Evolutionary conservation across 2,797 vertebrate species (phyloP), one percentile per base, ranked within the genome.

Genomic region (Pantherophis alleghaniensis): DNA sequence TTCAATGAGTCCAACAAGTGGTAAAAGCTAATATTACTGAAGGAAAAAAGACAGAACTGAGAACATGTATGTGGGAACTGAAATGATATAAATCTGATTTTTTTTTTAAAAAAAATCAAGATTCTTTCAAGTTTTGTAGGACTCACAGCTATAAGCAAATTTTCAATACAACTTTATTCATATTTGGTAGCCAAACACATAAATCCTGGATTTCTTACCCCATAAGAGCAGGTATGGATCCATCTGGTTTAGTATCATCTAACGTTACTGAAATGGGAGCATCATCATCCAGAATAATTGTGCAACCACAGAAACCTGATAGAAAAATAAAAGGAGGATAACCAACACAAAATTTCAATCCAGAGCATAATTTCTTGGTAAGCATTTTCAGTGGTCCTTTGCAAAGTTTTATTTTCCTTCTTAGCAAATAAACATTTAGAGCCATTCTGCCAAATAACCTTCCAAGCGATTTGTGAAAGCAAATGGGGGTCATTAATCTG

Each of bases 191-290:
- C 9, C 92, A 2, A 90, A 87, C 87, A 37, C 37, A 91, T 26
- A 55, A 88, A 57, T 28, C 42, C 7, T n/a, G 93, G 91, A 74
- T 0, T 94, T 53, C 95, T 96, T 97, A 98, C 98, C 98, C 98
- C 97, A 98, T 98, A 92, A 98, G 98, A 83, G 98, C 98, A 91
- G 98, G 98, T 60, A 95, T 74, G 3, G 98, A 96, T 56, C 97
- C 98, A 95, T 98, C 98, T 59, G 98, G 98, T 92, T 98, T 98
- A 0, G 97, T 98, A 94, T 98, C 98, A 96, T 98, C 98, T 87
- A 98, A 37, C 5, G 98, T 98, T 95, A 98, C 97, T 95, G 97
- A 96, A 96, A 98, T 96, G 63, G 98, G 98, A 88, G 97, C 97
- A 4, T 98, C 98, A n/a, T 98, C 98, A 95, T 98, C 98, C 94